phyloP scores from a whole-genome alignment of 64 coral and sea anemone genomes.

The Orbicella faveolata region DNA sequence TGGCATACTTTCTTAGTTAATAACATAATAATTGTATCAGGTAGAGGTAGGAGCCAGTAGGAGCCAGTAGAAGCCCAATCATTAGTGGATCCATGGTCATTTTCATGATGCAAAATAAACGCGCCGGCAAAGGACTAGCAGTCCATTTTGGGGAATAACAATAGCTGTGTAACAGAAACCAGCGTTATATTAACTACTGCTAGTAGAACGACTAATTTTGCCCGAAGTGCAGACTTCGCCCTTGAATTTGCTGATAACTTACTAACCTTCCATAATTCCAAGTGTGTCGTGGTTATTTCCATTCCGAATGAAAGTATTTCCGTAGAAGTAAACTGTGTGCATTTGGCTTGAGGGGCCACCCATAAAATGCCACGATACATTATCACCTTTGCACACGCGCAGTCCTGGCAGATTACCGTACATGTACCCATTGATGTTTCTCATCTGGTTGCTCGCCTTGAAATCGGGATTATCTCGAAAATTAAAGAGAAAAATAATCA shows the following conservation, averaged over 20 bases:
- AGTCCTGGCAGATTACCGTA: conserved; percentile 64
- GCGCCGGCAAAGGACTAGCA: no score
- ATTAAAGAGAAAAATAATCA: background rate
- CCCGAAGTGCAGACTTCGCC: no score
- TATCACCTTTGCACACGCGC: conserved; percentile 74
- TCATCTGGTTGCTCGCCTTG: conserved; percentile 82
- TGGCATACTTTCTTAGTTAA: no score
- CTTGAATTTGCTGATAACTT: background rate
- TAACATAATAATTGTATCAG: no score
- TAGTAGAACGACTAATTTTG: no score
- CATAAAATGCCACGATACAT: conserved; percentile 83
- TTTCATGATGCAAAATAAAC: no score
- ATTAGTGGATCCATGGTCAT: no score
- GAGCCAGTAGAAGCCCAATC: no score
- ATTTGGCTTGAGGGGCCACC: conserved; percentile 70
- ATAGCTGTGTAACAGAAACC: no score
- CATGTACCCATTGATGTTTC: conserved; percentile 77
- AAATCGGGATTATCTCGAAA: conserved; percentile 58
- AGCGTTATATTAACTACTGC: no score
- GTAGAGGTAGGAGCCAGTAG: no score
- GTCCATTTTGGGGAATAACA: no score
- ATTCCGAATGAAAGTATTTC: conserved; percentile 79
- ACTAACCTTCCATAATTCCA: conserved; percentile 21
- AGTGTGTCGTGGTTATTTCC: conserved; percentile 72
- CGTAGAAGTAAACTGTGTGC: conserved; percentile 79